Evolutionary conservation across 2,888 invertebrate species (phyloP), one percentile per base, ranked within the genome.

Genomic region (Stratiomys singularior): DNA sequence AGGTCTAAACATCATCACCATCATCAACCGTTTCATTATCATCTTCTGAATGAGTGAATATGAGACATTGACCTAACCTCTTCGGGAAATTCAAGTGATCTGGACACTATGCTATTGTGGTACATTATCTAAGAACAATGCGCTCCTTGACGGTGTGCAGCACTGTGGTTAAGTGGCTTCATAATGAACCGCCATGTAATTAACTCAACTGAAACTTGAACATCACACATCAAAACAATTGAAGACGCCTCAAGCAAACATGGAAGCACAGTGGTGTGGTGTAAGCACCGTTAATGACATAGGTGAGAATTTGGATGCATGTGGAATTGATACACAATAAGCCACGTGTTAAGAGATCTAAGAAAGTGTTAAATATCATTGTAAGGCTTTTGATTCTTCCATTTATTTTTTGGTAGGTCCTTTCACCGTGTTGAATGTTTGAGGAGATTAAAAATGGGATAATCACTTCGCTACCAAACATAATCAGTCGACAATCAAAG

Each of bases 1-100:
- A 52, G 52, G 18, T 52, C n/a, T 15, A 52, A 18, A 18, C 52
- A 13, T 52, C 52, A 13, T 9, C 52, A 52, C 52, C 18, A 37
- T 37, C 37, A 37, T 58, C 46, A 44, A 44, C 23, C 23, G 18
- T 18, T 13, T 56, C 58, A 56, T 56, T 46, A 72, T 56, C 37
- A 30, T 21, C 37, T 58, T 56, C n/a, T 30, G 72, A 72, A 58
- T 58, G 30, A 25, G 28, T 58, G 64, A 77, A 69, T 69, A 46
- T 60, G 56, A 78, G 78, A 79, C 79, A 79, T 79, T 79, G 79
- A 79, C 79, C 79, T 77, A 77, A 78, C 79, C 77, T 77, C 78
- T 60, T 71, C 76, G 71, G 64, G 60, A 79, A 78, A 78, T 64
- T 47, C 69, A 76, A 78, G 52, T 79, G 76, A 77, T 79, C 52